A percentile compares a stretch with the other conserved stretches of the same genome.
Conservation (phyloP, 2,113 vertebrate genomes). For the Octodon degus region DNA sequence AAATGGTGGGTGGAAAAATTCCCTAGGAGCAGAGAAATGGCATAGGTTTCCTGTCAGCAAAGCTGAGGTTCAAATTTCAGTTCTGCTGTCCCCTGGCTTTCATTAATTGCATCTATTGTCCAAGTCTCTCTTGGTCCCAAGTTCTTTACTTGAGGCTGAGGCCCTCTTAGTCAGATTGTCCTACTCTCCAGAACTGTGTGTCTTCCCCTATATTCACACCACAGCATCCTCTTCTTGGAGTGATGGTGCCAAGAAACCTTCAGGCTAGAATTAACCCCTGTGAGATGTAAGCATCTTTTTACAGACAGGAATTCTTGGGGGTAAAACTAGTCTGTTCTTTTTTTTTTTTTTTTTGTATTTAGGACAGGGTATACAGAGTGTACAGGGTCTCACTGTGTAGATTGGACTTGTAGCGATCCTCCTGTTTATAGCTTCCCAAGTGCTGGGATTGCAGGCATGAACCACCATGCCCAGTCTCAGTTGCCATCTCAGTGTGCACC, state of each 20-base stretch:
- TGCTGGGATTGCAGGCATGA: too few relatives aligned
- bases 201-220: neutral
- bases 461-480: too few relatives aligned
- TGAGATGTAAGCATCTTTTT: neutral
- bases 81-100: neutral
- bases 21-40: neutral
- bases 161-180: neutral
- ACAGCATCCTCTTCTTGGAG: neutral
- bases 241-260: neutral
- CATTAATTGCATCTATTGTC: neutral
- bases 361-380: too few relatives aligned
- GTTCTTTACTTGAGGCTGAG: conserved; percentile 14
- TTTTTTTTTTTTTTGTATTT: too few relatives aligned
- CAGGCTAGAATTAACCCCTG: neutral
- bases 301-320: neutral
- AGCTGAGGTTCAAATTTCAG: neutral
- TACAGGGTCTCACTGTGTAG: too few relatives aligned
- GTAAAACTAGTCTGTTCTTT: neutral
- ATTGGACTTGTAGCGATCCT: too few relatives aligned
- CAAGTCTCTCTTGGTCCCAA: neutral
- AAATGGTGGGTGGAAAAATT: neutral
- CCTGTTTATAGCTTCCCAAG: too few relatives aligned
- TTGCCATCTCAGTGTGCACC: too few relatives aligned
- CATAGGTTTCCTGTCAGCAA: neutral
- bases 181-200: neutral